Base-by-base conservation (phyloP, 2,797 vertebrate species). In the Hafferia zeledoni region DNA sequence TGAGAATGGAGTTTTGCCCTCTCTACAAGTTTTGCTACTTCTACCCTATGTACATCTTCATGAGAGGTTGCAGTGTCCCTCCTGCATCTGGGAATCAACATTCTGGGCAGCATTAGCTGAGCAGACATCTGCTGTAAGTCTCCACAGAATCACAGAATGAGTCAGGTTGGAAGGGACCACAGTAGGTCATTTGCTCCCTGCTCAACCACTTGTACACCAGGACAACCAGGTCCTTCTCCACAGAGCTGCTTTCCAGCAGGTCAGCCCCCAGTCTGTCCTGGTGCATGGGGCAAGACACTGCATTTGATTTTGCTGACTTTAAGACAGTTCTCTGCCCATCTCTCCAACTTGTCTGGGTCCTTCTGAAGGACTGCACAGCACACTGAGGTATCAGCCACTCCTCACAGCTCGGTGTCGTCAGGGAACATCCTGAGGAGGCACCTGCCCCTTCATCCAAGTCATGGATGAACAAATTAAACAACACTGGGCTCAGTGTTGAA, bases 31-130 rank as follows among this genome's bases (percentile, higher is more conserved):
- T 92, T 30, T 59, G 39, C 19, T 49, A 44, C 30, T 63, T 72
- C 16, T 8, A 19, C 24, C 24, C 31, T 56, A 33, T 41, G 17
- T 47, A 1, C 55, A 39, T 41, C 75, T 64, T 68, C 35, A 27
- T 64, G 41, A 61, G 68, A 15, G 35, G 39, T 47, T 60, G n/a
- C 27, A 9, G 41, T 43, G 41, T 43, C 41, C 17, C 41, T 43
- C 41, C 52, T 60, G n/a, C 23, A 9, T 12, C 1, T 2, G 12
- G 35, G 43, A 47, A 35, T 53, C 1, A 1, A 55, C 18, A 4
- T 61, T 67, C 57, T 39, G 39, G 23, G 53, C n/a, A 79, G 24
- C 25, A 11, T 46, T 76, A 30, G 18, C 28, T 63, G 27, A 10
- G 47, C 31, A 28, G 56, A 37, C 18, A 20, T 57, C 68, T 44